Conservation (phyloP, 2,888 invertebrate species). For the Cantharis rufa region DNA sequence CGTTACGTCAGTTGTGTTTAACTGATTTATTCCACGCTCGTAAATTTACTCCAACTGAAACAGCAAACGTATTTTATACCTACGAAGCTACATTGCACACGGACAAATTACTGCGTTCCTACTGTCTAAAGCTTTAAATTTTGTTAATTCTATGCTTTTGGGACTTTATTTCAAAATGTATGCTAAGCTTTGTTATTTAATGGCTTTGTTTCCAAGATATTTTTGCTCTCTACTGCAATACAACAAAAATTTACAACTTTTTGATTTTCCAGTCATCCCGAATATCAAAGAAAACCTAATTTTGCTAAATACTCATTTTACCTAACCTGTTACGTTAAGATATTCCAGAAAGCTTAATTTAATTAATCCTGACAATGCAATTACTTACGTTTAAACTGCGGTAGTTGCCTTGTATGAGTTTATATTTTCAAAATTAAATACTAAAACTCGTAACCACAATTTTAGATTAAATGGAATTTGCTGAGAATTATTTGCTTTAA, state of each 20-base stretch:
- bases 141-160: conserved; percentile 13
- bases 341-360: neutral
- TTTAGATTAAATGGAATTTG: neutral
- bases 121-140: conserved; percentile 19
- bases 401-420: neutral
- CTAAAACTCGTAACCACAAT: neutral
- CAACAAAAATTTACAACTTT: neutral
- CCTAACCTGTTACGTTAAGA: neutral
- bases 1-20: conserved; percentile 12
- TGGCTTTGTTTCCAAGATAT: neutral
- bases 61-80: conserved; percentile 18
- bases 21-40: conserved; percentile 18
- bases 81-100: conserved; percentile 14
- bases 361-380: neutral
- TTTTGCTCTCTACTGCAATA: neutral
- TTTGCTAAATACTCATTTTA: neutral
- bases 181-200: conserved; percentile 15
- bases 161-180: conserved; percentile 14
- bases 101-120: conserved; percentile 18
- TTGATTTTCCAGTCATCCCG: neutral
- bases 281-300: neutral
- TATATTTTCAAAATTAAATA: neutral
- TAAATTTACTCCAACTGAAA: conserved; percentile 13
- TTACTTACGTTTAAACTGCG: neutral
- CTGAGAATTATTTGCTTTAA: neutral